These are phyloP conservation scores for Petrolisthes cinctipes DNA, from an alignment of 2,888 invertebrate species.

Conservation along the genomic window DNA sequence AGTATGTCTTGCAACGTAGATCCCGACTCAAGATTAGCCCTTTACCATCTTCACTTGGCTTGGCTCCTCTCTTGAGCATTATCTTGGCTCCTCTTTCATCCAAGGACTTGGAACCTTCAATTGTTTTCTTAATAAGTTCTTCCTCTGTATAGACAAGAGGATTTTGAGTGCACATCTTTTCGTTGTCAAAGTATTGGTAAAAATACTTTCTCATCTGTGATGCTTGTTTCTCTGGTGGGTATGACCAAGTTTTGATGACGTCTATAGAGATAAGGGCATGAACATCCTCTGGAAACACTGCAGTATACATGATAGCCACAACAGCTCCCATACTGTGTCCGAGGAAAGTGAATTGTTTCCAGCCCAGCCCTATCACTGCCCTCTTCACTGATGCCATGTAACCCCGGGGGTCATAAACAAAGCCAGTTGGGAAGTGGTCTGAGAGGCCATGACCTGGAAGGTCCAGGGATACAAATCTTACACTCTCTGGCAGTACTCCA, in stretches of 20 bases:
- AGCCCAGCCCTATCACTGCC: slow-evolving; percentile 64
- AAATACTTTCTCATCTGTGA: slow-evolving; percentile 39
- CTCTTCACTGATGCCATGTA: slow-evolving; percentile 57
- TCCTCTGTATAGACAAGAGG: slow-evolving; percentile 51
- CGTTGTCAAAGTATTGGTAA: slow-evolving; percentile 55
- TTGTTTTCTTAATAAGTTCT: slow-evolving; percentile 53
- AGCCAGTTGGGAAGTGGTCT: slow-evolving; percentile 55
- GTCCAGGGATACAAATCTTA: slow-evolving; percentile 55
- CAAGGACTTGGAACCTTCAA: slow-evolving; percentile 58
- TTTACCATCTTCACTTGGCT: slow-evolving; percentile 21
- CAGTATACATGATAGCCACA: slow-evolving; percentile 69
- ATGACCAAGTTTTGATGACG: slow-evolving; percentile 59
- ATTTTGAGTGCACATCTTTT: slow-evolving; percentile 37
- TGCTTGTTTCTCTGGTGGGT: slow-evolving; percentile 34
- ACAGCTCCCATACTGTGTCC: slow-evolving; percentile 69
- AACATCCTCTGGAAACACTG: slow-evolving; percentile 68
- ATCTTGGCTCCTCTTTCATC: slow-evolving; percentile 57
- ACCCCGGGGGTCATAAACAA: slow-evolving; percentile 55
- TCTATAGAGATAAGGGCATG: slow-evolving; percentile 67
- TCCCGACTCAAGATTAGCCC: slow-evolving; percentile 54
- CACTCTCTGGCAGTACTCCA: slow-evolving; percentile 33
- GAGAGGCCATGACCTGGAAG: slow-evolving; percentile 60
- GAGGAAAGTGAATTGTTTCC: slow-evolving; percentile 66
- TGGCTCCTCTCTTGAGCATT: slow-evolving; percentile 55
- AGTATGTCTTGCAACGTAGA: slow-evolving; percentile 52